phyloP scores from a whole-genome alignment of 92 coral and sea anemone genomes.

The Bergia sp. region DNA sequence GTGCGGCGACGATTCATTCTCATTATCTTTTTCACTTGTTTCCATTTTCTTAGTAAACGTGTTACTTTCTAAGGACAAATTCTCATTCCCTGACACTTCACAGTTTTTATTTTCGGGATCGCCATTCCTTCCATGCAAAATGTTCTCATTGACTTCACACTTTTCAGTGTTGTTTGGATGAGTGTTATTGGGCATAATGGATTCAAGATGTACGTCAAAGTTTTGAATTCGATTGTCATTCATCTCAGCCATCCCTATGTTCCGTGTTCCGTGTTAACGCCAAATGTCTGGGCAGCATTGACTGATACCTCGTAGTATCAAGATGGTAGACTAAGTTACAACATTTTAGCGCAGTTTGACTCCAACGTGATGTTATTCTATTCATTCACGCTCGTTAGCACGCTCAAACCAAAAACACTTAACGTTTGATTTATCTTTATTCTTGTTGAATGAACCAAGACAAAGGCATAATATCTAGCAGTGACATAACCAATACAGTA shows the following conservation, averaged over 20 bases:
- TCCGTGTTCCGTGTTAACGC: not conserved
- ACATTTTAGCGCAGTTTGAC: not conserved
- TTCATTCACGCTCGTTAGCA: not conserved
- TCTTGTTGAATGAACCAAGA: constrained; percentile 21
- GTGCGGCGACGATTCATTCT: not conserved
- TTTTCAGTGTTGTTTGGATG: not conserved
- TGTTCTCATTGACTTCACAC: not conserved
- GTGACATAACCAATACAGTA: not conserved
- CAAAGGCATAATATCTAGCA: constrained; percentile 3
- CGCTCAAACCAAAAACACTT: not conserved
- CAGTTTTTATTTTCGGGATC: not conserved
- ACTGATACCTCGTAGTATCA: not conserved
- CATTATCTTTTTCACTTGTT: not conserved
- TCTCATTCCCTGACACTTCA: not conserved
- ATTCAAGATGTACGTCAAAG: not conserved
- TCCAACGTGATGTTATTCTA: not conserved
- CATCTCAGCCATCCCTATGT: not conserved
- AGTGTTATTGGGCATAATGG: not conserved
- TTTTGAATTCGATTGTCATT: not conserved
- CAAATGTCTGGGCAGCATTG: not conserved
- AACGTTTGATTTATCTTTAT: constrained; percentile 4
- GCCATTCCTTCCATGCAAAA: not conserved
- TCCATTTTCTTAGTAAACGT: not conserved
- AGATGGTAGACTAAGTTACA: not conserved
- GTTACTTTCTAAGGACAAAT: not conserved